A percentile compares a stretch with the other conserved stretches of the same genome.
Conservation (phyloP, 2,113 vertebrate species). For the Okapia johnstoni region DNA sequence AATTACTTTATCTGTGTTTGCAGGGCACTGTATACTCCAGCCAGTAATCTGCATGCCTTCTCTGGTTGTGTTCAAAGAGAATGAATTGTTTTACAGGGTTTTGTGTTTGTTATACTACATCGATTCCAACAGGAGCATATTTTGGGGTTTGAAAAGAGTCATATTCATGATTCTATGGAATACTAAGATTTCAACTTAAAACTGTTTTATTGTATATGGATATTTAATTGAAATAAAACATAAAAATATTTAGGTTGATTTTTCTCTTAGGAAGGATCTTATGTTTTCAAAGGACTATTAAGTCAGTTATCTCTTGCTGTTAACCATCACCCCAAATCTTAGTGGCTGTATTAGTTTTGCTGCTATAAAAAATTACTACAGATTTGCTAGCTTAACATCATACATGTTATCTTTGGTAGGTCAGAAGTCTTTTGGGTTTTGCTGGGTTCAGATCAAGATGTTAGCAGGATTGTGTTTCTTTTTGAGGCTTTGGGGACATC, state of each 20-base stretch:
- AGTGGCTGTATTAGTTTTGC: background rate
- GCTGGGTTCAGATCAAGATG: background rate
- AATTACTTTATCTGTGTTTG: background rate
- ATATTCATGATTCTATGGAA: background rate
- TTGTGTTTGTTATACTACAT: background rate
- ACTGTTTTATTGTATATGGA: background rate
- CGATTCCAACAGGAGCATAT: background rate
- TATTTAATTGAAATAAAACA: conserved; percentile 10
- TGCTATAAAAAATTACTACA: background rate
- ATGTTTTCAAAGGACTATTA: background rate
- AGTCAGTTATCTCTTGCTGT: background rate
- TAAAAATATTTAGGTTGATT: background rate
- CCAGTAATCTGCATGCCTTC: background rate
- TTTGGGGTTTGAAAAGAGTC: background rate
- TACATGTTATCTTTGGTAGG: background rate
- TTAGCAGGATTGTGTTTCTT: background rate
- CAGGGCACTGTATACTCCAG: background rate
- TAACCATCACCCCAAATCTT: background rate
- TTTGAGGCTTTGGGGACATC: background rate
- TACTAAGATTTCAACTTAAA: background rate
- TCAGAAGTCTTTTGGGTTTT: background rate
- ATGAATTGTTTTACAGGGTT: background rate
- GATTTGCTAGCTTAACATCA: background rate
- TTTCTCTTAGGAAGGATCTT: background rate
- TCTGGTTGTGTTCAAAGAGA: background rate